A percentile compares a stretch with the other conserved stretches of the same genome.
phyloP scores from a whole-genome alignment of 2,888 invertebrate species.

The Atethmia centrago region DNA sequence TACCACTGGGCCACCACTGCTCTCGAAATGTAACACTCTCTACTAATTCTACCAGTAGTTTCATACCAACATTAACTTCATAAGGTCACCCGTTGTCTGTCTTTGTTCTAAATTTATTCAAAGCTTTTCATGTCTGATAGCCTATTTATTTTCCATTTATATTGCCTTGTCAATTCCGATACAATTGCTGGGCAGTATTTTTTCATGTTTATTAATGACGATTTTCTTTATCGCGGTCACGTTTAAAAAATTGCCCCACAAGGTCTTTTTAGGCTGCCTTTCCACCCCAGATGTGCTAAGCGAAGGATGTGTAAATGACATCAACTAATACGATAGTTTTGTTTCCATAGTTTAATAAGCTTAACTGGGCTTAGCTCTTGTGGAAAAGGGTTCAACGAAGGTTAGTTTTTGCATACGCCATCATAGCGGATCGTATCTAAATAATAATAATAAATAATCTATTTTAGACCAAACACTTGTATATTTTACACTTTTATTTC shows the following conservation, averaged over 20 bases:
- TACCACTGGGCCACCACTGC: too few species aligned
- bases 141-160: slow-evolving; percentile 31
- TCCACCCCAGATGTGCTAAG: not conserved
- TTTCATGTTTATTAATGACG: slow-evolving; percentile 39
- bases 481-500: too few species aligned
- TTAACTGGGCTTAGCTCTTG: too few species aligned
- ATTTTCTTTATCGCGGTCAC: not conserved
- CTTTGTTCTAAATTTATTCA: slow-evolving; percentile 28
- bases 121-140: not conserved
- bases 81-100: not conserved
- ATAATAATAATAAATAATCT: too few species aligned
- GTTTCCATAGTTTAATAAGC: too few species aligned
- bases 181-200: not conserved
- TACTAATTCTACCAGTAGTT: not conserved
- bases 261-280: too few species aligned
- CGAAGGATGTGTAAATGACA: not conserved
- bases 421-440: too few species aligned
- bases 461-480: too few species aligned
- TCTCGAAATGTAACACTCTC: not conserved
- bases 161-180: slow-evolving; percentile 9
- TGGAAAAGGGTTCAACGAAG: too few species aligned
- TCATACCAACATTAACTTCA: not conserved
- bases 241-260: not conserved
- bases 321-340: too few species aligned
- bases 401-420: too few species aligned